Percentiles rank a stretch among this genome's conserved stretches.
These are phyloP conservation scores for Masnerella sp. DNA, from an alignment of 2,888 invertebrate genomes.

Conservation along the genomic window DNA sequence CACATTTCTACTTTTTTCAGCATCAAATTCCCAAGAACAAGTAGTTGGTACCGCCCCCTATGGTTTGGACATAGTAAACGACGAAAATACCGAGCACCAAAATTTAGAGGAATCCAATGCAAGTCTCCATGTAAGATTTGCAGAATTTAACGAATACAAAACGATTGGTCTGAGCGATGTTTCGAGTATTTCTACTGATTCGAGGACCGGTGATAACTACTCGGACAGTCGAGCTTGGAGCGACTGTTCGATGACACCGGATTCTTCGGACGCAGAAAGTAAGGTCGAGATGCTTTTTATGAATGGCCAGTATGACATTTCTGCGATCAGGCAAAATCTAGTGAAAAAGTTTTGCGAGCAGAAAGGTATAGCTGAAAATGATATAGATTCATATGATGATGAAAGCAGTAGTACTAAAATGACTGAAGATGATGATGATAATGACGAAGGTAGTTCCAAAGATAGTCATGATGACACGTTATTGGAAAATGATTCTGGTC, in stretches of 20 bases:
- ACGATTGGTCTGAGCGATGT: conserved; percentile 71
- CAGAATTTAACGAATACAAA: conserved; percentile 74
- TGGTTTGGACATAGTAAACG: conserved; percentile 51
- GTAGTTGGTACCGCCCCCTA: conserved; percentile 48
- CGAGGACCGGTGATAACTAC: conserved; percentile 61
- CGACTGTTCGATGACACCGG: conserved; percentile 68
- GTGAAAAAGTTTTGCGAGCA: conserved; percentile 23
- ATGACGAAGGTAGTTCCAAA: conserved; percentile 28
- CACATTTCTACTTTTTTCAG: no score
- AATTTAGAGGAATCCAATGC: conserved; percentile 39
- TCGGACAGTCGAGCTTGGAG: conserved; percentile 69
- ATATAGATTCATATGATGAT: conserved; percentile 33
- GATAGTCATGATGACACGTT: conserved; percentile 55
- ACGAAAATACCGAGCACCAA: conserved; percentile 30
- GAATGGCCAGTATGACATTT: conserved; percentile 18
- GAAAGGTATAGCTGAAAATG: conserved; percentile 15
- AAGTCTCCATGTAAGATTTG: conserved; percentile 74
- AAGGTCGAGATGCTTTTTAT: conserved; percentile 27
- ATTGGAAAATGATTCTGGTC: conserved; percentile 61
- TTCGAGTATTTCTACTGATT: conserved; percentile 69
- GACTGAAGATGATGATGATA: conserved; percentile 19
- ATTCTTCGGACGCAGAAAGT: conserved; percentile 68
- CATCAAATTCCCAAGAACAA: conserved; percentile 44
- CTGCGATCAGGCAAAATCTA: conserved; percentile 12
- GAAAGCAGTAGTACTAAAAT: conserved; percentile 24